A percentile compares a stretch with the other conserved stretches of the same genome.
Conservation (phyloP, 2,888 invertebrate genomes). For the Amphipyra tragopoginis region DNA sequence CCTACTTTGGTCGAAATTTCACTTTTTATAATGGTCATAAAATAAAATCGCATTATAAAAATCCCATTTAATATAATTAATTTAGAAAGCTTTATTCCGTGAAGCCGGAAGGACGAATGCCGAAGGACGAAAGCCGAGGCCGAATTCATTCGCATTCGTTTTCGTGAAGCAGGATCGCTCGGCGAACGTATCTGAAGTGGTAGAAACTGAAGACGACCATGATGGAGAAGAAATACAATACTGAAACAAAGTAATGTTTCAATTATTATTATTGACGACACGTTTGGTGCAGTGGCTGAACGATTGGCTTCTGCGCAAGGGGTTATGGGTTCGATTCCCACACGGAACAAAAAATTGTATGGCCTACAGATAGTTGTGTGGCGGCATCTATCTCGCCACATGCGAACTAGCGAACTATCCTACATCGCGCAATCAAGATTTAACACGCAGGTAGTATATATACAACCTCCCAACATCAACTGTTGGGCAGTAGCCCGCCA, state of each 20-base stretch:
- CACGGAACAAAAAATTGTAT: too few species aligned
- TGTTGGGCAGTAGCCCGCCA: too few species aligned
- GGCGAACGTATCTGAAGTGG: slow-evolving; percentile 85
- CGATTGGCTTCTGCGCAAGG: too few species aligned
- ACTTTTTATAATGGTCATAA: slow-evolving; percentile 40
- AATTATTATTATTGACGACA: too few species aligned
- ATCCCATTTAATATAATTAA: slow-evolving; percentile 50
- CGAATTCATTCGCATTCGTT: slow-evolving; percentile 74
- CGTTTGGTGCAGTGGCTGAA: too few species aligned
- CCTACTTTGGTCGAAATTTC: slow-evolving; percentile 19
- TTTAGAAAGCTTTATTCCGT: slow-evolving; percentile 36
- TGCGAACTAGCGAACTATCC: too few species aligned
- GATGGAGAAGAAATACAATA: slow-evolving; percentile 83
- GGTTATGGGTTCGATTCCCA: too few species aligned
- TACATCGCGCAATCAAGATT: too few species aligned
- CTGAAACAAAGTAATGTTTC: slow-evolving; percentile 68
- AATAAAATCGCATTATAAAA: slow-evolving; percentile 54
- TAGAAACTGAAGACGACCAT: slow-evolving; percentile 86
- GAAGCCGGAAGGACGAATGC: slow-evolving; percentile 14
- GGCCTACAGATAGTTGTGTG: too few species aligned
- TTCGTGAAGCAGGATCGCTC: slow-evolving; percentile 84
- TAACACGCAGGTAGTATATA: too few species aligned
- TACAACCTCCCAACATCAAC: too few species aligned
- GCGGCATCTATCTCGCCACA: too few species aligned
- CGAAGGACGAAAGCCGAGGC: slow-evolving; percentile 11